Base-by-base conservation (phyloP, 2,888 invertebrate genomes). In the Drosophila engyochracea region DNA sequence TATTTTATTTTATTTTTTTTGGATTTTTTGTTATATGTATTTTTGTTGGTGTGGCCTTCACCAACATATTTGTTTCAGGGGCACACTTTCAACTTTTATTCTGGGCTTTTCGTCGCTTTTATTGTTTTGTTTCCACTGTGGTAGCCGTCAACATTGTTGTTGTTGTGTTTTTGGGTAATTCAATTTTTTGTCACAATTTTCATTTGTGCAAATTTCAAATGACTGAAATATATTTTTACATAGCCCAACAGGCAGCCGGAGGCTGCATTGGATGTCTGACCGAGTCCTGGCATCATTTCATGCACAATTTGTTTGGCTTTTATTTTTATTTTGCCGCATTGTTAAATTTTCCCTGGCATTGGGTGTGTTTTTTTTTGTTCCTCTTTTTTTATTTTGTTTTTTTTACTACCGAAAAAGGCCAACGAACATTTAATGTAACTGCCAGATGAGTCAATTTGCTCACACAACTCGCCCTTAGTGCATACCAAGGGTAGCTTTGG, bases 281-380 rank as follows among this genome's bases (percentile, higher is more conserved):
- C 60, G 44, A 33, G 61, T 51, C 69, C 64, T 57, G 53, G 51
- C 62, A 66, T 58, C 76, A 83, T 90, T 87, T 87, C 86, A 90
- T 90, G 89, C 86, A 82, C 87, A 90, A 90, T 87, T 87, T 90
- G 88, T 82, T 89, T 60, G 59, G 81, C 52, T 85, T 86, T 89
- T 89, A 83, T 90, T 83, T 88, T 83, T 89, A 85, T 85, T 85
- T 83, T 72, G 83, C 73, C 90, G 90, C 85, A 89, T 87, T 85
- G 89, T 90, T 82, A 77, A 82, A 89, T 79, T 83, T 68, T 39
- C 70, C 66, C 51, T 64, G 68, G 53, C 60, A 70, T 79, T 87
- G 82, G 69, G 78, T 67, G 49, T 57, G 52, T 31, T 76, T 41
- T 58, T 47, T 12, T 28, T 16, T 25, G 49, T 49, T 22, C 49